Evolutionary conservation across 2,113 vertebrate genomes (phyloP).

Genomic region (Peromyscus californicus): DNA sequence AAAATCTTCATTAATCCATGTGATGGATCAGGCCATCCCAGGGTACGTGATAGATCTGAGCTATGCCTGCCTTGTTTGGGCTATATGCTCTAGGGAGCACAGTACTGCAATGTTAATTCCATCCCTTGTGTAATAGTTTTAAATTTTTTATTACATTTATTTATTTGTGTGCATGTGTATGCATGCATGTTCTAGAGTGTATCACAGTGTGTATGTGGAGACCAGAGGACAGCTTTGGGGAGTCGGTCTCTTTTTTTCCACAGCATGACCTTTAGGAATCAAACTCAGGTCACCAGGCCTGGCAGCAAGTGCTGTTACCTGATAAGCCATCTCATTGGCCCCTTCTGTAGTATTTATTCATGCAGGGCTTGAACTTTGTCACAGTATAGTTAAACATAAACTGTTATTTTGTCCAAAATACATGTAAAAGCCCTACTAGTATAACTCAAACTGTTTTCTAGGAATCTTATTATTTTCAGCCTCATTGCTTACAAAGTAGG

Average conservation of each 20-base stretch:
- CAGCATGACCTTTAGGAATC: not conserved
- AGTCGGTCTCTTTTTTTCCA: not conserved
- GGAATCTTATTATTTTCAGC: conserved; percentile 26
- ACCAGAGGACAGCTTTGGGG: not conserved
- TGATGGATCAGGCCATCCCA: not conserved
- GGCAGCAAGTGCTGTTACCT: not conserved
- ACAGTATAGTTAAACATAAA: conserved; percentile 3
- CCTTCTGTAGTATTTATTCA: not conserved
- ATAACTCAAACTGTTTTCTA: conserved; percentile 34
- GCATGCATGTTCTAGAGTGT: too few species aligned
- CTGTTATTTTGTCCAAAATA: conserved; percentile 58
- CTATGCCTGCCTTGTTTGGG: not conserved
- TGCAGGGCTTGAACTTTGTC: not conserved
- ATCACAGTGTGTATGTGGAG: too few species aligned
- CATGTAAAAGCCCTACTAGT: not conserved
- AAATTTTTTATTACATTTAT: not conserved
- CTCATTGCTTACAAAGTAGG: conserved; percentile 33
- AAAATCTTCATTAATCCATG: conserved; percentile 15
- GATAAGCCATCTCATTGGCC: not conserved
- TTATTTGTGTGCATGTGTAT: not conserved
- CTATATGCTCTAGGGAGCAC: not conserved
- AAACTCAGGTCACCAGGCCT: not conserved
- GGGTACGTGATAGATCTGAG: not conserved
- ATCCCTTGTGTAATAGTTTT: not conserved
- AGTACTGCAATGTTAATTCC: not conserved